Conservation (phyloP, 2,888 invertebrate species). For the Brenthis ino region DNA sequence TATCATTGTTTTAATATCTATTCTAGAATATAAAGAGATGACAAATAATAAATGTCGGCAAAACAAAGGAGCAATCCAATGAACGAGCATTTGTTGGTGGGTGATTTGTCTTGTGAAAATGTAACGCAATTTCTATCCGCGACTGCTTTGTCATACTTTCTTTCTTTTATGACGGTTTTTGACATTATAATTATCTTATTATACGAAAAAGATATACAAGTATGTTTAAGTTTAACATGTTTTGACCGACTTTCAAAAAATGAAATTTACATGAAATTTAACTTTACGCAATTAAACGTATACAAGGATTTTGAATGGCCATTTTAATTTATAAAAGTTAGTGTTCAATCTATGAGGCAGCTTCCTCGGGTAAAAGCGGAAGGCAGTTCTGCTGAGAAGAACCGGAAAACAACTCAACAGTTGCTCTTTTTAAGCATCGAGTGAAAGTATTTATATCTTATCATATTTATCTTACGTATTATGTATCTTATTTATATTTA, state of each 20-base stretch:
- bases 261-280: too few species aligned
- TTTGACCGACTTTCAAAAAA: neutral
- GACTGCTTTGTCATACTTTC: slow-evolving; percentile 32
- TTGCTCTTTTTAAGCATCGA: too few species aligned
- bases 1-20: slow-evolving; percentile 14
- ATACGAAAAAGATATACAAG: neutral
- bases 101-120: slow-evolving; percentile 39
- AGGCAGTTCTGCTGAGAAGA: too few species aligned
- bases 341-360: too few species aligned
- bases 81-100: slow-evolving; percentile 31
- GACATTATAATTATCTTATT: slow-evolving; percentile 8
- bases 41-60: slow-evolving; percentile 46
- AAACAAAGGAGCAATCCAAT: slow-evolving; percentile 37
- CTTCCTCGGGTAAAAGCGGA: too few species aligned
- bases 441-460: too few species aligned
- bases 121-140: slow-evolving; percentile 17
- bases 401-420: too few species aligned
- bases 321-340: too few species aligned
- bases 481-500: too few species aligned
- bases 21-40: slow-evolving; percentile 23
- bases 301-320: too few species aligned
- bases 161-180: slow-evolving; percentile 12
- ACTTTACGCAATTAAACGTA: too few species aligned
- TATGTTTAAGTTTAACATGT: neutral
- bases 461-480: too few species aligned